These are phyloP conservation scores for Ephialtes manifestator DNA, from an alignment of 2,888 invertebrate species.

Conservation along the genomic window DNA sequence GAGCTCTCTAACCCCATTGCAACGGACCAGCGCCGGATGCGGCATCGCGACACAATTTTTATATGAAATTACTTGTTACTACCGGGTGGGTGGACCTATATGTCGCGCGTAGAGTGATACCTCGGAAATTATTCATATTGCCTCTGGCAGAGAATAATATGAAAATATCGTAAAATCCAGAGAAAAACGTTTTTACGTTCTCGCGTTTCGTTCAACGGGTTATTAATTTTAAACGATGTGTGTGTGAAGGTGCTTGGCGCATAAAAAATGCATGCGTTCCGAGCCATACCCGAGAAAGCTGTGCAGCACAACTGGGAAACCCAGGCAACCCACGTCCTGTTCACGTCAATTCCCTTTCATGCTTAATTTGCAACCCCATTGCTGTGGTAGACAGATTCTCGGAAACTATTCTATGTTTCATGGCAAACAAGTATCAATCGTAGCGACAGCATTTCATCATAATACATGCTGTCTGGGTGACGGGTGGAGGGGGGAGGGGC, in stretches of 20 bases:
- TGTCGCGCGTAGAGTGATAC: constrained; percentile 10
- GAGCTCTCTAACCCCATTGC: constrained; percentile 30
- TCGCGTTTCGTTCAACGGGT: constrained; percentile 31
- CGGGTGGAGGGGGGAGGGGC: not conserved
- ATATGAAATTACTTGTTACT: constrained; percentile 49
- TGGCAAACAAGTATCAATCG: constrained; percentile 28
- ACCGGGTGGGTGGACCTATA: not conserved
- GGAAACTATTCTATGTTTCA: constrained; percentile 20
- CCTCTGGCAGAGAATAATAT: constrained; percentile 16
- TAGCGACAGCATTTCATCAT: constrained; percentile 22
- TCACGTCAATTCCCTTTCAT: constrained; percentile 14
- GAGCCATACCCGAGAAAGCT: not conserved
- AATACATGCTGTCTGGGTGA: constrained; percentile 63
- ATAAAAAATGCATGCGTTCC: constrained; percentile 10
- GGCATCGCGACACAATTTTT: constrained; percentile 52
- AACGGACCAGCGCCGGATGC: constrained; percentile 28
- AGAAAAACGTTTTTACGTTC: constrained; percentile 30
- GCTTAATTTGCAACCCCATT: constrained; percentile 18
- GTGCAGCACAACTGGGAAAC: not conserved
- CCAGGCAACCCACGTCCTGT: not conserved
- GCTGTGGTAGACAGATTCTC: constrained; percentile 20
- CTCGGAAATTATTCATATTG: constrained; percentile 45
- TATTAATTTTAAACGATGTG: constrained; percentile 43
- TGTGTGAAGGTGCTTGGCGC: not conserved
- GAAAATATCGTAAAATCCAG: constrained; percentile 30